Evolutionary conservation across 1,140 invertebrate genomes (phyloP).

Genomic region (Bombus soroeensis): DNA sequence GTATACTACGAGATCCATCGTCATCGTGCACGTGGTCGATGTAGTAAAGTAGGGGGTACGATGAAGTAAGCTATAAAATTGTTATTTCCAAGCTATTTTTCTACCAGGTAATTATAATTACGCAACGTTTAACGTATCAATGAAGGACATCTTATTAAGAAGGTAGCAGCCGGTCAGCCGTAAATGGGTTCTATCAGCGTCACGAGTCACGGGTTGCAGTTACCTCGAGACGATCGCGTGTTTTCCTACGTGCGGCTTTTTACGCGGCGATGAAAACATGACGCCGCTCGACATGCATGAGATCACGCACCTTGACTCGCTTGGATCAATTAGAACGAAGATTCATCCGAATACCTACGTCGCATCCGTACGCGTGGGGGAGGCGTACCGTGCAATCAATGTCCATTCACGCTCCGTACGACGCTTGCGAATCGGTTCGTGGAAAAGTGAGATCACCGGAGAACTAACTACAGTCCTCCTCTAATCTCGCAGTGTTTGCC

Average conservation of each 20-base stretch:
- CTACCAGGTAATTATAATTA: neutral
- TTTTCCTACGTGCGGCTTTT: neutral
- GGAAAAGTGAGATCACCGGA: constrained; percentile 61
- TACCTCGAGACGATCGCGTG: neutral
- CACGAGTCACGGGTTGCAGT: neutral
- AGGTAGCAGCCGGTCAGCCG: neutral
- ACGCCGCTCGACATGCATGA: constrained; percentile 45
- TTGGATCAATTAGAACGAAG: constrained; percentile 60
- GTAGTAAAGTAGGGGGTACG: neutral
- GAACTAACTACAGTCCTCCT: constrained; percentile 17
- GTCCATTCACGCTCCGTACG: constrained; percentile 54
- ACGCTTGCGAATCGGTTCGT: constrained; percentile 40
- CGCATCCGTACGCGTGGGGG: neutral
- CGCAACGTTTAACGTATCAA: neutral
- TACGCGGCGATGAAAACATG: constrained; percentile 23
- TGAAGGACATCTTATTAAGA: constrained; percentile 3
- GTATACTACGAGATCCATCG: neutral
- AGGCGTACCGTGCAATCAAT: constrained; percentile 52
- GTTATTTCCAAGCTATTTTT: neutral
- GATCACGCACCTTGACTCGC: constrained; percentile 62
- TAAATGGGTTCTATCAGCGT: neutral
- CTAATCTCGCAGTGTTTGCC: constrained; percentile 26
- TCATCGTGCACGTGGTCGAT: neutral
- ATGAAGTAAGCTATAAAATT: neutral
- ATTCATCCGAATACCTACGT: constrained; percentile 39